These are phyloP conservation scores for Drosophila leontia DNA, from an alignment of 1,140 invertebrate species.

Conservation along the genomic window DNA sequence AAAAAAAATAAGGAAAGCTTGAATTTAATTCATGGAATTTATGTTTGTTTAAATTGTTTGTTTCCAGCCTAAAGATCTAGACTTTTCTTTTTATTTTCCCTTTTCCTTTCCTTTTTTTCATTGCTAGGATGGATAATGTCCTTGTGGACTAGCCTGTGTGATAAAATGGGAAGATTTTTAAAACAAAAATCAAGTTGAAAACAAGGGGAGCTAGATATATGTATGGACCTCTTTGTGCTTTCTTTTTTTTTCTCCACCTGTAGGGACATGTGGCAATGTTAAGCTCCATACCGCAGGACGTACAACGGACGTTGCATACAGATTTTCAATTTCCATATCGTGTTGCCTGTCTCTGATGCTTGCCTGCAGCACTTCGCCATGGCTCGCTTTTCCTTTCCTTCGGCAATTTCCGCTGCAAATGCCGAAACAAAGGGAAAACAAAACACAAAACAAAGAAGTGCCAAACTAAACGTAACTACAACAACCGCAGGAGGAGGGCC, in stretches of 20 bases:
- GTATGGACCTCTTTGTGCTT: background rate
- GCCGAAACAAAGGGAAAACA: conserved; percentile 50
- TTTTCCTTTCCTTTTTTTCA: too few species aligned
- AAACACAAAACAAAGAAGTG: conserved; percentile 16
- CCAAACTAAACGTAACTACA: conserved; percentile 34
- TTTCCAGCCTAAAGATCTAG: too few species aligned
- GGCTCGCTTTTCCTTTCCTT: conserved; percentile 25
- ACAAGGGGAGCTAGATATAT: background rate
- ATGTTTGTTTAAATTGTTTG: too few species aligned
- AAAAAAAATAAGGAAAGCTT: too few species aligned
- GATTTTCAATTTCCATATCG: conserved; percentile 74
- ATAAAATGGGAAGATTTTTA: background rate
- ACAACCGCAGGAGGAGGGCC: conserved; percentile 1
- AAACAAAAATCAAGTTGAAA: background rate
- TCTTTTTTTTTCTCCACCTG: conserved; percentile 6
- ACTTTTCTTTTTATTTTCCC: too few species aligned
- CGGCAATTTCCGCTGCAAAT: conserved; percentile 68
- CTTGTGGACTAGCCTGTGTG: background rate
- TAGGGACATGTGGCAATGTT: conserved; percentile 14
- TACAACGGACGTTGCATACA: conserved; percentile 44
- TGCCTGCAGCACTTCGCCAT: conserved; percentile 6
- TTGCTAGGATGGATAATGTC: background rate
- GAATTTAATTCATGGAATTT: too few species aligned
- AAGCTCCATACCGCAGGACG: conserved; percentile 1
- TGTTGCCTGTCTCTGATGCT: conserved; percentile 18